Evolutionary conservation across 2,113 vertebrate genomes (phyloP).

Genomic region (Microcebus murinus): DNA sequence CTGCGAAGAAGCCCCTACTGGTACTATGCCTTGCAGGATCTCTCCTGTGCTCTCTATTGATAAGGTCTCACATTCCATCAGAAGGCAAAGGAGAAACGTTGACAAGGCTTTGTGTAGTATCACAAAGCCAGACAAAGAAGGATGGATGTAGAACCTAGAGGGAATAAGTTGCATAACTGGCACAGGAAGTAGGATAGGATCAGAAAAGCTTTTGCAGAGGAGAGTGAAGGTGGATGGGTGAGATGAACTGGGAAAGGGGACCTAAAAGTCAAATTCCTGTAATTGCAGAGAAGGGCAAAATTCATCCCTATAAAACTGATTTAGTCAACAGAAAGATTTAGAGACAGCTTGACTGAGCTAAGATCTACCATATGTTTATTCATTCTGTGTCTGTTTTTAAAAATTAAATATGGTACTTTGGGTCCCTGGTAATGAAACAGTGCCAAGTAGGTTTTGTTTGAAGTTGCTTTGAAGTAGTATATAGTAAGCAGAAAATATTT

Average conservation of each 20-base stretch:
- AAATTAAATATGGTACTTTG: background rate
- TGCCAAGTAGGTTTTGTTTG: background rate
- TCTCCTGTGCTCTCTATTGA: background rate
- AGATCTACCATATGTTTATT: background rate
- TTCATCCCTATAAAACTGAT: background rate
- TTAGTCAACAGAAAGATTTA: background rate
- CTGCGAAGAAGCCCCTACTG: background rate
- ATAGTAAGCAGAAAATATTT: background rate
- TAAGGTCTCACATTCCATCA: background rate
- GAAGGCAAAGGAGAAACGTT: background rate
- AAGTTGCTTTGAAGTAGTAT: background rate
- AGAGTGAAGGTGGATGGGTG: background rate
- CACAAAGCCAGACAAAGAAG: background rate
- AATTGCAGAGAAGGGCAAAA: background rate
- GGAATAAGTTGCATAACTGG: background rate
- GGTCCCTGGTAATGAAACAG: background rate
- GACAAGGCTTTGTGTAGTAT: background rate
- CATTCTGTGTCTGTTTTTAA: background rate
- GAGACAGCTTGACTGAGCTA: background rate
- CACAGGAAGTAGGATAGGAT: background rate
- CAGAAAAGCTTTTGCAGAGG: background rate
- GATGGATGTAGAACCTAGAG: background rate
- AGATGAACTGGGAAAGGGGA: background rate
- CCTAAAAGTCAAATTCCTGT: background rate
- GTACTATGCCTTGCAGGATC: background rate